These are phyloP conservation scores for Podiceps cristatus DNA, from an alignment of 2,113 vertebrate species.

Conservation along the genomic window DNA sequence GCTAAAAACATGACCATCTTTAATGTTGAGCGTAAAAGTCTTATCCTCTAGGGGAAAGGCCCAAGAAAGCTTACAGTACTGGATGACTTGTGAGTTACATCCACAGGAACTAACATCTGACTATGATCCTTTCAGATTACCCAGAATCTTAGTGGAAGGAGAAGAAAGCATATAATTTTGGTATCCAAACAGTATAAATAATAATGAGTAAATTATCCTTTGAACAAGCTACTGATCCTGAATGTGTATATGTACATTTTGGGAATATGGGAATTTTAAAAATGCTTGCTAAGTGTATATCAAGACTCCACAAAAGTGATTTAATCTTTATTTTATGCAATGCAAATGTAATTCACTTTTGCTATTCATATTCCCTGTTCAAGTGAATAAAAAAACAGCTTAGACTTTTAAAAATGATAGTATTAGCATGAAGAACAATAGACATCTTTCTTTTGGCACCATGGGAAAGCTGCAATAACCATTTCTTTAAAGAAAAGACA, in stretches of 20 bases:
- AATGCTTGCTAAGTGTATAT: background rate
- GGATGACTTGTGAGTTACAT: background rate
- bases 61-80: background rate
- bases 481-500: background rate
- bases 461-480: background rate
- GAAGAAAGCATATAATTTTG: background rate
- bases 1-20: background rate
- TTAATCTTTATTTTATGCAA: constrained; percentile 12
- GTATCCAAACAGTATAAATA: background rate
- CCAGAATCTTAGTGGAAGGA: background rate
- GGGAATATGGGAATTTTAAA: background rate
- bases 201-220: background rate
- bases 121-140: background rate
- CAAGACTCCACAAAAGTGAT: background rate
- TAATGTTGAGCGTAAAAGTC: background rate
- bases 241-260: background rate
- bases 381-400: background rate
- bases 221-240: background rate
- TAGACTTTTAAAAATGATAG: background rate
- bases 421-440: background rate
- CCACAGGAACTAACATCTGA: background rate
- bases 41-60: background rate
- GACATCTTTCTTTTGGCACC: background rate
- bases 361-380: background rate
- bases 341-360: constrained; percentile 14